Percentiles rank a stretch among this genome's conserved stretches.
Conservation (phyloP, 2,797 vertebrate genomes). For the Enteromius unitaeniatus region DNA sequence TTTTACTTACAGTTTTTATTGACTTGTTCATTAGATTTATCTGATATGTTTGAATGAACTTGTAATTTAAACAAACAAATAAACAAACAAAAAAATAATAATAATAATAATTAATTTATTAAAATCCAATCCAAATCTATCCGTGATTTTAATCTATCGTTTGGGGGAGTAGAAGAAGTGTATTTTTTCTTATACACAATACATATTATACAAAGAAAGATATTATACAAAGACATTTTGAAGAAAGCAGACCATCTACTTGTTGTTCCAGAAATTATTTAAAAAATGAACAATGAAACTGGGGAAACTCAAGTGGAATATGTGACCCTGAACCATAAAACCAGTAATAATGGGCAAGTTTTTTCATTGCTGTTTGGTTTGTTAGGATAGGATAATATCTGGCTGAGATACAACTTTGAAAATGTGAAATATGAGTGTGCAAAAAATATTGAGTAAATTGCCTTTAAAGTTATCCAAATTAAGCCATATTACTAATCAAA, state of each 20-base stretch:
- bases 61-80: neutral
- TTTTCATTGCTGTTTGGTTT: neutral
- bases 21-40: too few species aligned
- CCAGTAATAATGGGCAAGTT: neutral
- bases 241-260: neutral
- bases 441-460: neutral
- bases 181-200: neutral
- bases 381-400: neutral
- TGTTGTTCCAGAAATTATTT: neutral
- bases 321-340: neutral
- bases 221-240: neutral
- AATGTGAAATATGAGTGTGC: neutral
- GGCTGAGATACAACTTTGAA: neutral
- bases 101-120: too few species aligned
- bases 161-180: neutral
- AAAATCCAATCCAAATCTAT: neutral
- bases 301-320: neutral
- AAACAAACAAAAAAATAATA: too few species aligned
- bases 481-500: neutral
- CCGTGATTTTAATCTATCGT: neutral
- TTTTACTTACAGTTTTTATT: neutral
- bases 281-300: neutral
- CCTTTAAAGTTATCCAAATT: neutral
- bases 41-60: neutral
- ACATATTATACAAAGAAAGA: neutral